Evolutionary conservation across 2,113 vertebrate species (phyloP).

Genomic region (Bujurquina vittata): DNA sequence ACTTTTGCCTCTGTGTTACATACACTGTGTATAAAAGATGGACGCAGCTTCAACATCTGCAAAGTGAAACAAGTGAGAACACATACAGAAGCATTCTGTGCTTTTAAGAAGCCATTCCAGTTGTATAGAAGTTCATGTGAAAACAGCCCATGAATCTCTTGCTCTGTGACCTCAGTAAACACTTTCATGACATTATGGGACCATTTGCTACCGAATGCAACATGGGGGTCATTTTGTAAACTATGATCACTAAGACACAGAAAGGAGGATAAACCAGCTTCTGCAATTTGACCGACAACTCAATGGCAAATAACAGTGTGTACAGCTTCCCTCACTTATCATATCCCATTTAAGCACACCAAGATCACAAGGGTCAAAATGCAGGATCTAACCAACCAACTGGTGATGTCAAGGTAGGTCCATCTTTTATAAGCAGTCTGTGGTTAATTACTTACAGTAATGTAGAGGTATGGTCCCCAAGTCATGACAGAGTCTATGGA

Average conservation of each 20-base stretch:
- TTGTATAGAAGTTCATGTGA: no score
- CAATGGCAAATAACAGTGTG: not conserved
- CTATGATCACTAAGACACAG: not conserved
- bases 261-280: not conserved
- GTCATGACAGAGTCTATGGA: slow-evolving; percentile 91
- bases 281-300: not conserved
- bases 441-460: slow-evolving; percentile 84
- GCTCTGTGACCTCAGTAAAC: no score
- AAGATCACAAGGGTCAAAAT: not conserved
- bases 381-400: not conserved
- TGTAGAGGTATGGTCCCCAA: slow-evolving; percentile 96
- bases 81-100: no score
- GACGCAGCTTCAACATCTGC: not conserved
- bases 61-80: no score
- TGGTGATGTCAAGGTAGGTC: no score
- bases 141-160: no score
- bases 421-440: not conserved
- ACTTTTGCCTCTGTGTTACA: not conserved
- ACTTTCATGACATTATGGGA: not conserved
- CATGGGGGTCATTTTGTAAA: not conserved
- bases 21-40: not conserved
- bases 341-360: not conserved
- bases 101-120: no score
- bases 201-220: not conserved
- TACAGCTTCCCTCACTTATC: not conserved